Base-by-base conservation (phyloP, 2,113 vertebrate species). In the Vimba vimba region DNA sequence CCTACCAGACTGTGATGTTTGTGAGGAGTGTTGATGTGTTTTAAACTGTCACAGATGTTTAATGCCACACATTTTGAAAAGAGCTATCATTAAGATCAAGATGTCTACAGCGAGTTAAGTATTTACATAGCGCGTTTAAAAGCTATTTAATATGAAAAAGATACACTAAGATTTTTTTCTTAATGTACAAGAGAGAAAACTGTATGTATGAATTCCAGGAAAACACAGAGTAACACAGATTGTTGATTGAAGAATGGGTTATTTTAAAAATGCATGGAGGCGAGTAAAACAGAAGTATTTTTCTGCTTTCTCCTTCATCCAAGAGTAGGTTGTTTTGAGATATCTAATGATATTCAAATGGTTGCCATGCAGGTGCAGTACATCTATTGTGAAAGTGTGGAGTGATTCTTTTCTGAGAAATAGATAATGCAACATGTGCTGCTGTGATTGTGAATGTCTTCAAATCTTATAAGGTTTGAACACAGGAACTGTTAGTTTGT, bases 221-320 rank as follows among this genome's bases (percentile, higher is more conserved):
- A 64, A 64, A 45, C 57, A 43, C 25, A 25, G 7, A n/a, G n/a
- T n/a, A n/a, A n/a, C n/a, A n/a, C n/a, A n/a, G n/a, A n/a, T n/a
- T n/a, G n/a, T n/a, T n/a, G n/a, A n/a, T 47, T 10, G 13, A 80
- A 64, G 23, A 39, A 45, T 8, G 23, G 4, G 13, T 64, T 27
- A 12, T 47, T 80, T 64, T 80, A 64, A 80, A 64, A n/a, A 80
- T 47, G 59, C 79, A 39, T 47, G 12, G 59, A 64, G n/a, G 15
- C 8, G 6, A 64, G n/a, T 21, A 12, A 80, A 47, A 47, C 0
- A 1, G 6, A 27, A 3, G 2, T 60, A 64, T 45, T 66, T 45
- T 27, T 66, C 36, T 66, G 39, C 25, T 45, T 27, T 79, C 12
- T 45, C n/a, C 10, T 80, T 27, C n/a, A 21, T 25, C 4, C 78